Base-by-base conservation (phyloP, 2,113 vertebrate genomes). In the Pachycephala philippinensis region DNA sequence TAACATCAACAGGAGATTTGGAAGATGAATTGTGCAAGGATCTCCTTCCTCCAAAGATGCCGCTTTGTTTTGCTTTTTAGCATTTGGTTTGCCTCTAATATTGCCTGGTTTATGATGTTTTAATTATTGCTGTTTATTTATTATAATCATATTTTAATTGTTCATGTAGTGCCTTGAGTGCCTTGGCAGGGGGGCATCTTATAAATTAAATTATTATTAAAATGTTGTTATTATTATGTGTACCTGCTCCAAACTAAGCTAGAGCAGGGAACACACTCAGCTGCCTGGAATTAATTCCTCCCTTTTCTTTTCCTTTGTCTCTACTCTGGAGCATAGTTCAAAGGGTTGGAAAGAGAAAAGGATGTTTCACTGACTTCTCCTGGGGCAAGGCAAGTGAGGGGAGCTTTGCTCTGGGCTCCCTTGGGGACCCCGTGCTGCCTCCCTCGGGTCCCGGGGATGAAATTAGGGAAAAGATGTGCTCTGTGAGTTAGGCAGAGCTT, bases 71-170 rank as follows among this genome's bases (percentile, higher is more conserved):
- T 95, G 79, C 90, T 95, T 86, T 94, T 93, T 82, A 92, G 85
- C 89, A 50, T 96, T 95, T 94, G 93, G 47, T 39, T 97, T 94
- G 89, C 80, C 94, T 93, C 90, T 80, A 78, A 80, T 70, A 69
- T 70, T 91, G 92, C 76, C 95, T 96, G 92, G 77, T 97, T 97
- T 97, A 97, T 97, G 94, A 97, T 97, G 96, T 96, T 97, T 97
- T 97, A 97, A 97, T 97, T 97, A 97, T 97, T 97, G 96, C 84
- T 97, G 93, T 94, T 97, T 97, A 97, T 97, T 97, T 97, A 97
- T 97, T 96, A 78, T 95, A 92, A 97, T 97, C 89, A 92, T 97
- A 96, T 95, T 97, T 97, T 97, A 97, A 97, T 97, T 97, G 97
- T 97, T 97, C 95, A 74, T 83, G 94, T 78, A 87, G 74, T 39